A percentile compares a stretch with the other conserved stretches of the same genome.
Conservation (phyloP, 2,888 invertebrate species). For the Trissolcus japonicus region DNA sequence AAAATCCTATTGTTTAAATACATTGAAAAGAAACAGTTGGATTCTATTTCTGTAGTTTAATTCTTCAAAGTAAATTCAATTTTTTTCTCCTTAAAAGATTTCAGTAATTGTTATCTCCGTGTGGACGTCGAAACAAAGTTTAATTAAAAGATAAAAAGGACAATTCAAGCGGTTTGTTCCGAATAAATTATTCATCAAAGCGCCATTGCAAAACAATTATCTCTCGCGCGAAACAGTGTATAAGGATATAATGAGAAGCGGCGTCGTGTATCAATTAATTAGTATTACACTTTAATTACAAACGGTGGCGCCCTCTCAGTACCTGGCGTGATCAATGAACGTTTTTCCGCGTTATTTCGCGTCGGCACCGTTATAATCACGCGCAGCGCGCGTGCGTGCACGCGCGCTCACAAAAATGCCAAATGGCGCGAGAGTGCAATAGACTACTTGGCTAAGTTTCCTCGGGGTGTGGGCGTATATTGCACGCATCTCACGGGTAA, state of each 20-base stretch:
- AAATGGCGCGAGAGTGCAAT: constrained; percentile 54
- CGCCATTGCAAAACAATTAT: constrained; percentile 30
- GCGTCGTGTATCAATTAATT: constrained; percentile 44
- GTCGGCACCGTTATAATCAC: constrained; percentile 41
- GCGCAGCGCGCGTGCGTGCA: constrained; percentile 27
- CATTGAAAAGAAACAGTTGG: too few relatives aligned
- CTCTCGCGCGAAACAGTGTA: constrained; percentile 31
- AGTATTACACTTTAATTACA: constrained; percentile 21
- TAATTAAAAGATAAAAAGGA: too few relatives aligned
- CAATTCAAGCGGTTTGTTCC: neutral
- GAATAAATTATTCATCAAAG: constrained; percentile 2
- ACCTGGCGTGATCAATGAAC: constrained; percentile 46
- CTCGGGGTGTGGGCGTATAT: constrained; percentile 69
- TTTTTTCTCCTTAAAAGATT: too few relatives aligned
- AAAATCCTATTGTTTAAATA: too few relatives aligned
- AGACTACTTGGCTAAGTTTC: constrained; percentile 58
- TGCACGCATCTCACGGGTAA: constrained; percentile 68
- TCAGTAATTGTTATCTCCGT: too few relatives aligned
- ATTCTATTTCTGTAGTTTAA: too few relatives aligned
- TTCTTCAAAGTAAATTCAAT: too few relatives aligned
- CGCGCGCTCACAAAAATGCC: constrained; percentile 35
- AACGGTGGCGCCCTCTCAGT: constrained; percentile 36
- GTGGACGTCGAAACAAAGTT: too few relatives aligned
- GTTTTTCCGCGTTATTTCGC: constrained; percentile 52
- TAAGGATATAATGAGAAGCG: constrained; percentile 28